These are phyloP conservation scores for Diarsia dahlii DNA, from an alignment of 2,888 invertebrate species.

Conservation along the genomic window DNA sequence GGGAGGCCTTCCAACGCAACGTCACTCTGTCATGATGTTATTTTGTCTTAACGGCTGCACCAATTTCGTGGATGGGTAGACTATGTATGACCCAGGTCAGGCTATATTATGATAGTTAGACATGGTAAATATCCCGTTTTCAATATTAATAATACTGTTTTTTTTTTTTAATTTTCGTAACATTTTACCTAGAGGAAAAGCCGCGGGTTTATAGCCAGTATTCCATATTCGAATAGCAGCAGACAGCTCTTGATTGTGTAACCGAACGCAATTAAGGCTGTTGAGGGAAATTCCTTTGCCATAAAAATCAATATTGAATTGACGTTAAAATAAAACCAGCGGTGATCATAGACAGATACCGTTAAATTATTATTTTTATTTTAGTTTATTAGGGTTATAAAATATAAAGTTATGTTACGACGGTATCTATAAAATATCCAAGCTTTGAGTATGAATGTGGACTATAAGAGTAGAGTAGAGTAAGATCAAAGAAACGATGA, in stretches of 20 bases:
- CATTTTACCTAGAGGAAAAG: not conserved
- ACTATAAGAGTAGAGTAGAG: not conserved
- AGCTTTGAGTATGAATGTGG: not conserved
- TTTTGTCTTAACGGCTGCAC: no score
- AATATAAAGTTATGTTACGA: slow-evolving; percentile 33
- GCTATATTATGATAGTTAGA: no score
- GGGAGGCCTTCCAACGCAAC: no score
- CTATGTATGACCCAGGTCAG: no score
- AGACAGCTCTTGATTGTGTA: slow-evolving; percentile 30
- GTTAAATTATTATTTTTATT: slow-evolving; percentile 1
- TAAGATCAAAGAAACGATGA: not conserved
- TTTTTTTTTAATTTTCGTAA: not conserved
- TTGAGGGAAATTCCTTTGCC: slow-evolving; percentile 33
- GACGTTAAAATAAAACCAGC: slow-evolving; percentile 23
- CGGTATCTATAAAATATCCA: slow-evolving; percentile 19
- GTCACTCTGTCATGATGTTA: not conserved
- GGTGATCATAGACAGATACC: slow-evolving; percentile 16
- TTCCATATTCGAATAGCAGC: slow-evolving; percentile 32
- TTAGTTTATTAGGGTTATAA: slow-evolving; percentile 19
- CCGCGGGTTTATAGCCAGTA: not conserved
- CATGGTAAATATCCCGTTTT: no score
- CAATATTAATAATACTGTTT: no score
- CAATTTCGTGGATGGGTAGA: no score
- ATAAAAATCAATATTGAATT: slow-evolving; percentile 31
- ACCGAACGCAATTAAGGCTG: slow-evolving; percentile 28